Conservation (phyloP, 2,797 vertebrate species). For the Chiroxiphia lanceolata region DNA sequence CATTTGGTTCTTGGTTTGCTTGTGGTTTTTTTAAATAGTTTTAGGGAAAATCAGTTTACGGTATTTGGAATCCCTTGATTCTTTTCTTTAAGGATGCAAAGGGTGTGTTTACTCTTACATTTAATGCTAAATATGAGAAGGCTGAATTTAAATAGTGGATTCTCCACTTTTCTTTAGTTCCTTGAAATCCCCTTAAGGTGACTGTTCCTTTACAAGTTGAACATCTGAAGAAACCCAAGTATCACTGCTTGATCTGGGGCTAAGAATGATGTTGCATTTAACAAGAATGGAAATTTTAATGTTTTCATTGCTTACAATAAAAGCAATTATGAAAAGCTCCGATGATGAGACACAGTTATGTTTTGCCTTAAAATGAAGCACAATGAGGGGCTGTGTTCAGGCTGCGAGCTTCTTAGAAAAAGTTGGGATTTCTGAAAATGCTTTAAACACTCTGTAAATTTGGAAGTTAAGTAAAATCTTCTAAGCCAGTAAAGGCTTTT, state of each 20-base stretch:
- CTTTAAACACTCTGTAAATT: background rate
- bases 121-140: background rate
- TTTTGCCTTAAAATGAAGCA: background rate
- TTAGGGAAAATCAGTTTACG: background rate
- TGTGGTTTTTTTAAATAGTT: background rate
- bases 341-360: background rate
- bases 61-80: background rate
- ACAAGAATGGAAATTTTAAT: background rate
- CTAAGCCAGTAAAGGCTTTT: background rate
- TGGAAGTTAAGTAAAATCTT: background rate
- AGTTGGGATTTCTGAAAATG: background rate
- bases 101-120: background rate
- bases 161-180: background rate
- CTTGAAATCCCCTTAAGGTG: background rate
- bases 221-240: background rate
- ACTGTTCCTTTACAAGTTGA: background rate
- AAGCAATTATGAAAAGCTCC: background rate
- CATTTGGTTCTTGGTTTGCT: background rate
- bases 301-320: background rate
- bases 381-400: background rate
- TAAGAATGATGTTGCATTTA: background rate
- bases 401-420: background rate
- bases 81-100: background rate
- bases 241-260: background rate
- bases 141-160: background rate